A percentile compares a stretch with the other conserved stretches of the same genome.
Evolutionary conservation across 2,113 vertebrate genomes (phyloP).

Genomic region (Nicator chloris): DNA sequence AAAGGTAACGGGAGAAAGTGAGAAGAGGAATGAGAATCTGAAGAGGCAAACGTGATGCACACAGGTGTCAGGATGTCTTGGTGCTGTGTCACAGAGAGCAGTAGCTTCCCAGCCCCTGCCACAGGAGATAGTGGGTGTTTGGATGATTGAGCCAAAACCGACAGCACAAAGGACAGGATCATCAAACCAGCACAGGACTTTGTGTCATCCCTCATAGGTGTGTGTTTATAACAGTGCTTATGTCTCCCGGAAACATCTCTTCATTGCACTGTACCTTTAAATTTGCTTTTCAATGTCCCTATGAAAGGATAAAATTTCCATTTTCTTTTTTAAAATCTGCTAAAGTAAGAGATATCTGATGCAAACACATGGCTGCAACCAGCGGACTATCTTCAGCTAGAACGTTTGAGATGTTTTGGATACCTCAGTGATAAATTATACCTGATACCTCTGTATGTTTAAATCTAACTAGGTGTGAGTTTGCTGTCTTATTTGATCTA

Average conservation of each 20-base stretch:
- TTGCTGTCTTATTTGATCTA: background rate
- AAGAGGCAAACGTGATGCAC: accelerated
- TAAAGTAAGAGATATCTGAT: background rate
- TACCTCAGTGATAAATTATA: background rate
- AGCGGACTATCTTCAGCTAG: background rate
- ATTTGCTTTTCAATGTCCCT: background rate
- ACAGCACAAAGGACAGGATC: background rate
- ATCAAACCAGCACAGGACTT: background rate
- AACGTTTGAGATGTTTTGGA: background rate
- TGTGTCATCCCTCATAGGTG: background rate
- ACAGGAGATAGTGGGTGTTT: background rate
- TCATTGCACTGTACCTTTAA: background rate
- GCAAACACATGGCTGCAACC: background rate
- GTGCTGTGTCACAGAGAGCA: background rate
- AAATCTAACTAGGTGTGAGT: background rate
- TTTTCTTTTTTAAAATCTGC: background rate
- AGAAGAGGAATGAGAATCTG: background rate
- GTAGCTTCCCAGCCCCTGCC: background rate
- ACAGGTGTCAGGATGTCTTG: background rate
- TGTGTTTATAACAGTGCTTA: background rate
- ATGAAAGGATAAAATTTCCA: background rate
- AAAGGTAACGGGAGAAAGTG: background rate
- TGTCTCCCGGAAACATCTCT: background rate
- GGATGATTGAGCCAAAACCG: background rate
- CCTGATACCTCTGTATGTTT: background rate